Evolutionary conservation across 2,888 invertebrate genomes (phyloP), one percentile per base, ranked within the genome.

Genomic region (Fragum fragum): DNA sequence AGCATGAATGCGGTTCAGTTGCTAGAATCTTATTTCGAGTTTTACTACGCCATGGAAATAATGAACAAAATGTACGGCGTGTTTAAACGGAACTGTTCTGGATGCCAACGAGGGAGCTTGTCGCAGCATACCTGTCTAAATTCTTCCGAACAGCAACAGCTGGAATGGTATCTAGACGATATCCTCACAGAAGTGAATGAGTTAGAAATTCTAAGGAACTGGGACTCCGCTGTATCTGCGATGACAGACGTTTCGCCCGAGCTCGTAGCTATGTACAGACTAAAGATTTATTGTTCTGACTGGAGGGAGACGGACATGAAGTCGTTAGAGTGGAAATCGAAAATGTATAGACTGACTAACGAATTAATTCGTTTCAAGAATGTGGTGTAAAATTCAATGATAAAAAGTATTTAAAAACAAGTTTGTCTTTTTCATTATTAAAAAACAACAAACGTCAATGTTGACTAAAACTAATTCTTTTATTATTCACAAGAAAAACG

Each of bases 261-360:
- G 42, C 26, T 75, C 39, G 11, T 75, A 55, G 42, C 36, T 7
- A 42, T 75, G 57, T 75, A 69, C 53, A 68, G 21, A 75, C 39
- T 75, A 14, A 75, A 75, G 32, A 75, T 75, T 18, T 69, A 68
- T 23, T 69, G 69, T 75, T 57, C 39, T 1, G 66, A 74, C 29
- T 74, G 66, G 63, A 47, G 73, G 47, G 47, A 74, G 29, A 66
- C 66, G 32, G 66, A 74, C 29, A 74, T 74, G 73, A 74, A 63
- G 52, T 16, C 73, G 11, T 14, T 14, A 6, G 66, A 16, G 1
- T 74, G 73, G 73, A 74, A 66, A 63, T 29, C 66, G 6, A 63
- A 66, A 66, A 52, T 74, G 52, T 52, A 32, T 47, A 47, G 66
- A 74, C 21, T 74, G 52, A 52, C 26, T 53, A 2, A 6, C 23